Conservation (phyloP, 2,797 vertebrate species). For the Falco concolor region DNA sequence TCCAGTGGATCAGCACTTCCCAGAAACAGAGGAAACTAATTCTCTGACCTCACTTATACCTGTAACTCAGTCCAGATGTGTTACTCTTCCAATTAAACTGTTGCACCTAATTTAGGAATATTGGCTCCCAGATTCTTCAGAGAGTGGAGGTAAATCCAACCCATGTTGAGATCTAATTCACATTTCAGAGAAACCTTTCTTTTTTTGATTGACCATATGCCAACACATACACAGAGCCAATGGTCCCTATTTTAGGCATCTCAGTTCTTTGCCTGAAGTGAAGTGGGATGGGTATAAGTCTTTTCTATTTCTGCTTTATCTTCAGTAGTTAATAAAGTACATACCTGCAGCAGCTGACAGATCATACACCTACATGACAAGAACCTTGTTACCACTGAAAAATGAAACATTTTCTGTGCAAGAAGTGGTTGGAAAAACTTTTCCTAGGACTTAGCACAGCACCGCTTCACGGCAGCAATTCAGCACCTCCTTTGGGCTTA, state of each 20-base stretch:
- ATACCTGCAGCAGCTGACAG: background rate
- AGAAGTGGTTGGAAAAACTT: background rate
- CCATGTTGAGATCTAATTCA: background rate
- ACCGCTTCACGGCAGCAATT: background rate
- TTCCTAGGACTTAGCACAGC: background rate
- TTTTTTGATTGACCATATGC: background rate
- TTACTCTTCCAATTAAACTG: background rate
- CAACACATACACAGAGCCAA: background rate
- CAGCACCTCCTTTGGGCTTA: background rate
- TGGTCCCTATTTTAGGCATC: background rate
- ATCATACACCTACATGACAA: background rate
- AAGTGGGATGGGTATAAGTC: background rate
- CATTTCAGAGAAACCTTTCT: background rate
- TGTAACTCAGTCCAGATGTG: background rate
- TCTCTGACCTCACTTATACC: background rate
- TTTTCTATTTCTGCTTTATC: background rate
- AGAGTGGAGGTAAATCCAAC: background rate
- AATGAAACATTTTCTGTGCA: background rate
- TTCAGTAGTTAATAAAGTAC: background rate
- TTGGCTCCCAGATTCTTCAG: background rate
- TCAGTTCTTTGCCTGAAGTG: background rate
- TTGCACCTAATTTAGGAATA: background rate
- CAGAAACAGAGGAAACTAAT: background rate
- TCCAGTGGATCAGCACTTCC: background rate
- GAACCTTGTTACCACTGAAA: background rate